A percentile compares a stretch with the other conserved stretches of the same genome.
Evolutionary conservation across 37 sponge, comb jelly and placozoan species (phyloP).

Genomic region (Tethya wilhelma): DNA sequence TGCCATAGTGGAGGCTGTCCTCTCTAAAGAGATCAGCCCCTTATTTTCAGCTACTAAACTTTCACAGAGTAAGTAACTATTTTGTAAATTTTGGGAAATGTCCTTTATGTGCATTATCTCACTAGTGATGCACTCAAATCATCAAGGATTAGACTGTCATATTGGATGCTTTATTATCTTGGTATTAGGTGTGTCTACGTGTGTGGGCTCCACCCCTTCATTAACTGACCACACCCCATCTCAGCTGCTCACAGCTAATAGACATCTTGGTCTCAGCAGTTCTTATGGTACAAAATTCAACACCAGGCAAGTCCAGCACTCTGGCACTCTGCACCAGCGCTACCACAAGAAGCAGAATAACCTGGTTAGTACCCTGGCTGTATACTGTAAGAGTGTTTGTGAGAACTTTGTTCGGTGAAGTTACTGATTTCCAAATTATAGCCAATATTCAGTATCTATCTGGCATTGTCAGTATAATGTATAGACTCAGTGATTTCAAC

Average conservation of each 20-base stretch:
- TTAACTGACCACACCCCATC: background rate
- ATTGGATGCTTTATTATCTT: too few species aligned
- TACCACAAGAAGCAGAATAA: background rate
- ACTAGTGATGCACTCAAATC: too few species aligned
- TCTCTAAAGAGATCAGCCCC: constrained; percentile 30
- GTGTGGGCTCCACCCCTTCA: background rate
- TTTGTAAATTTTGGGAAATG: background rate
- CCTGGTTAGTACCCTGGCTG: background rate
- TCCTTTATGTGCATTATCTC: too few species aligned
- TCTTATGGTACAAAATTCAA: background rate
- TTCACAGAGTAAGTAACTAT: background rate
- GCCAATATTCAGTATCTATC: too few species aligned
- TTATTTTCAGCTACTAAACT: background rate
- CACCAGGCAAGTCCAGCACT: background rate
- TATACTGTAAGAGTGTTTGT: too few species aligned
- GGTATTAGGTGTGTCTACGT: constrained; percentile 4
- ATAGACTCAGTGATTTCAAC: background rate
- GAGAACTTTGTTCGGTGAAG: too few species aligned
- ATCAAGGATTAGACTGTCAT: too few species aligned
- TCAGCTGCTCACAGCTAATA: constrained; percentile 18
- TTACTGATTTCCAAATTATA: too few species aligned
- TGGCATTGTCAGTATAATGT: too few species aligned
- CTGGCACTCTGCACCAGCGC: background rate
- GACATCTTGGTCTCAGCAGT: background rate
- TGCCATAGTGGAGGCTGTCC: constrained; percentile 14